phyloP scores from a whole-genome alignment of 2,888 invertebrate genomes.

The Leucophenga montana region DNA sequence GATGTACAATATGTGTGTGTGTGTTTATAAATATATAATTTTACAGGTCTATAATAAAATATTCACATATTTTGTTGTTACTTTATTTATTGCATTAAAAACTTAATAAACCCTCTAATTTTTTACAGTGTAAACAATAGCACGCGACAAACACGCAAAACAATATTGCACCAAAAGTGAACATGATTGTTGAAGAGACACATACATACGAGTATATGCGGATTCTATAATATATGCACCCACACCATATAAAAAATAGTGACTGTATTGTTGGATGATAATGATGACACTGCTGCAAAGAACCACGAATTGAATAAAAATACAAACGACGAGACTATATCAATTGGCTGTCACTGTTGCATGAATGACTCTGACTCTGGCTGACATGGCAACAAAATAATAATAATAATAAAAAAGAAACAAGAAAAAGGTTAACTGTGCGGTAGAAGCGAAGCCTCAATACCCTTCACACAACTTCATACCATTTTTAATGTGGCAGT shows the following conservation, averaged over 20 bases:
- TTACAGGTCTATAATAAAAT: no score
- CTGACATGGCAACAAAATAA: neutral
- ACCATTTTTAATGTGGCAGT: no score
- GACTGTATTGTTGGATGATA: neutral
- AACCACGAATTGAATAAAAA: neutral
- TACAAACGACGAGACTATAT: neutral
- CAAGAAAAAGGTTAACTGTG: no score
- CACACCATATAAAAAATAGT: conserved; percentile 43
- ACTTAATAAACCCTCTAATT: neutral
- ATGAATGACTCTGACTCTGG: neutral
- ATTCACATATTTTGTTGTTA: no score
- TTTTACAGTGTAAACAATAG: conserved; percentile 47
- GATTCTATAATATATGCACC: conserved; percentile 61
- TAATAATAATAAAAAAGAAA: neutral
- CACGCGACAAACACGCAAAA: conserved; percentile 57
- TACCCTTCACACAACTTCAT: no score
- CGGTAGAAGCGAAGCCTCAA: no score
- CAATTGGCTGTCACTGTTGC: conserved; percentile 37
- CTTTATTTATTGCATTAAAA: neutral
- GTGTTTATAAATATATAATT: no score
- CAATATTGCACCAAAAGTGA: conserved; percentile 47
- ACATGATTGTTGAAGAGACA: conserved; percentile 32
- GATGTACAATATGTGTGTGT: no score
- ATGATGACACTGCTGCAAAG: neutral
- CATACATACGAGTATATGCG: no score